Percentiles rank a stretch among this genome's conserved stretches.
phyloP scores from a whole-genome alignment of 2,888 invertebrate species.

The Tipula helvola region DNA sequence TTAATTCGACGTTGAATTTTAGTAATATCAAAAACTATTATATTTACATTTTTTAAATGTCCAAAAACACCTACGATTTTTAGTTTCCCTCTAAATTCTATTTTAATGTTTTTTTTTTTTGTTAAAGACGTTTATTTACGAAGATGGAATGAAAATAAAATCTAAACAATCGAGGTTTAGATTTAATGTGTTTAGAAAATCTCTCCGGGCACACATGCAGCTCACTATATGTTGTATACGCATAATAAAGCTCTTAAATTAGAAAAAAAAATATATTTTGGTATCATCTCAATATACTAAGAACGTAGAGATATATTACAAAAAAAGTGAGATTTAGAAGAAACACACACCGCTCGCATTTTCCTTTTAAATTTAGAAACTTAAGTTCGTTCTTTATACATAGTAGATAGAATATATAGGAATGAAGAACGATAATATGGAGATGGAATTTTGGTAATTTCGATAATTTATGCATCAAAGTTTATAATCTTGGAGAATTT shows the following conservation, averaged over 20 bases:
- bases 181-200: constrained; percentile 4
- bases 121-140: constrained; percentile 4
- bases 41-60: not conserved
- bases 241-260: not conserved
- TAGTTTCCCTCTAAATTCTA: not conserved
- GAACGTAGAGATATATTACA: not conserved
- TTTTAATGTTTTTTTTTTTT: not conserved
- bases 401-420: not conserved
- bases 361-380: not conserved
- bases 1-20: not conserved
- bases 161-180: not conserved
- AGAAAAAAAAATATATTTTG: not conserved
- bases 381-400: not conserved
- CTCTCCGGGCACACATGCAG: not conserved
- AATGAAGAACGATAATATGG: not conserved
- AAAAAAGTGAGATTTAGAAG: not conserved
- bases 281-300: not conserved
- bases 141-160: not conserved
- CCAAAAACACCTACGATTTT: not conserved
- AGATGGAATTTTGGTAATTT: not conserved
- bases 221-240: not conserved
- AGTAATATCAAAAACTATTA: not conserved
- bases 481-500: not conserved
- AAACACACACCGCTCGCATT: not conserved
- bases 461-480: not conserved